phyloP scores from a whole-genome alignment of 2,888 invertebrate genomes.

The Phragmatobia fuliginosa region DNA sequence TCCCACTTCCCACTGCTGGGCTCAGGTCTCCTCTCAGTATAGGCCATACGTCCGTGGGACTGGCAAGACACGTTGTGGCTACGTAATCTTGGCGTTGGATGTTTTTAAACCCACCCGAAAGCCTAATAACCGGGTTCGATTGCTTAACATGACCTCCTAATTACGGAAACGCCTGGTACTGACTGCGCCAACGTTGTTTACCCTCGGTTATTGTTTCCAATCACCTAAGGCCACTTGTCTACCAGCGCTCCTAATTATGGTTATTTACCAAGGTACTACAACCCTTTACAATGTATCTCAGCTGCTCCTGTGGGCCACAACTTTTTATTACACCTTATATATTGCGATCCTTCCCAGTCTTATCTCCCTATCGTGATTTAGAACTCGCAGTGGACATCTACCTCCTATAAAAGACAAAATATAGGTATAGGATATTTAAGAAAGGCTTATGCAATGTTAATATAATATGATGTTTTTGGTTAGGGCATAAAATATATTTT shows the following conservation, averaged over 20 bases:
- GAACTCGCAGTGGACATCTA: slow-evolving; percentile 7
- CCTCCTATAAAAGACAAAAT: slow-evolving; percentile 13
- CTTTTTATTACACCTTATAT: slow-evolving; percentile 44
- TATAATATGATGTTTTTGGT: background rate
- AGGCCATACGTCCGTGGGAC: no score
- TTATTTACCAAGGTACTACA: slow-evolving; percentile 7
- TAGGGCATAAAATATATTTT: background rate
- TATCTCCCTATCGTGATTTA: slow-evolving; percentile 29
- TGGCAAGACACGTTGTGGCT: no score
- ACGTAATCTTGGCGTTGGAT: no score
- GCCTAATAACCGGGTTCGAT: no score
- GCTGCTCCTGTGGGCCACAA: slow-evolving; percentile 33
- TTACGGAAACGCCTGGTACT: no score
- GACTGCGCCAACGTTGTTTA: no score
- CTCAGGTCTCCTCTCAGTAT: no score
- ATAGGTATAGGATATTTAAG: background rate
- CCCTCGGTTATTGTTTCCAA: no score
- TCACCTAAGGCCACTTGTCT: no score
- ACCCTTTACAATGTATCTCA: slow-evolving; percentile 34
- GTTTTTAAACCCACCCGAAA: no score
- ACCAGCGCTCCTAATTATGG: background rate
- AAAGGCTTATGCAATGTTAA: background rate
- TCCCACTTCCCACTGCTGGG: no score
- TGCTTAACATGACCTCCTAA: no score
- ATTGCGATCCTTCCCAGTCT: slow-evolving; percentile 29